Conservation (phyloP, 1,140 invertebrate species). For the Drosophila albomicans region DNA sequence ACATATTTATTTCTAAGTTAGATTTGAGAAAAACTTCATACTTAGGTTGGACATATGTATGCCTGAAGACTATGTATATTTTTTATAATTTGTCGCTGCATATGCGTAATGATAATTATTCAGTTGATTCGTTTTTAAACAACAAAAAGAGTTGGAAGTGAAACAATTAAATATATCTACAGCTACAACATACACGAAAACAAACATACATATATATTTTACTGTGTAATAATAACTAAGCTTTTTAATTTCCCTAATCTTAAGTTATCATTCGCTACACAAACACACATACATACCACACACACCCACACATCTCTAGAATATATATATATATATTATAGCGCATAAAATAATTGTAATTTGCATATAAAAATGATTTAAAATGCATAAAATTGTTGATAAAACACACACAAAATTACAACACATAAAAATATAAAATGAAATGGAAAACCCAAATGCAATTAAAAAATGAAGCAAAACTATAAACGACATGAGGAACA, state of each 20-base stretch:
- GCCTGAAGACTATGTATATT: slow-evolving; percentile 60
- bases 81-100: slow-evolving; percentile 73
- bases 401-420: slow-evolving; percentile 56
- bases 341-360: slow-evolving; percentile 69
- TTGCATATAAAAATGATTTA: slow-evolving; percentile 68
- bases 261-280: slow-evolving; percentile 74
- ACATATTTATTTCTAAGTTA: slow-evolving; percentile 50
- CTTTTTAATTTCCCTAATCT: slow-evolving; percentile 58
- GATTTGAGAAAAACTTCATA: slow-evolving; percentile 43
- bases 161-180: slow-evolving; percentile 50
- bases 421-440: slow-evolving; percentile 50
- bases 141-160: slow-evolving; percentile 16
- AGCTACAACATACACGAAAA: slow-evolving; percentile 45
- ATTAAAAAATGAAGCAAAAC: slow-evolving; percentile 54
- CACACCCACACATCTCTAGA: slow-evolving; percentile 67
- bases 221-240: slow-evolving; percentile 74
- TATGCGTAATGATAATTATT: slow-evolving; percentile 50
- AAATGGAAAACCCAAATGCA: slow-evolving; percentile 41
- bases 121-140: slow-evolving; percentile 62
- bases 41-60: slow-evolving; percentile 63
- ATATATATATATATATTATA: slow-evolving; percentile 54
- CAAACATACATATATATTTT: slow-evolving; percentile 58
- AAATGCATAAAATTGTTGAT: slow-evolving; percentile 75
- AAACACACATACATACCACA: slow-evolving; percentile 49
- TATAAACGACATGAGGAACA: slow-evolving; percentile 52